Base-by-base conservation (phyloP, 2,888 invertebrate species). In the Laspeyria flexula region DNA sequence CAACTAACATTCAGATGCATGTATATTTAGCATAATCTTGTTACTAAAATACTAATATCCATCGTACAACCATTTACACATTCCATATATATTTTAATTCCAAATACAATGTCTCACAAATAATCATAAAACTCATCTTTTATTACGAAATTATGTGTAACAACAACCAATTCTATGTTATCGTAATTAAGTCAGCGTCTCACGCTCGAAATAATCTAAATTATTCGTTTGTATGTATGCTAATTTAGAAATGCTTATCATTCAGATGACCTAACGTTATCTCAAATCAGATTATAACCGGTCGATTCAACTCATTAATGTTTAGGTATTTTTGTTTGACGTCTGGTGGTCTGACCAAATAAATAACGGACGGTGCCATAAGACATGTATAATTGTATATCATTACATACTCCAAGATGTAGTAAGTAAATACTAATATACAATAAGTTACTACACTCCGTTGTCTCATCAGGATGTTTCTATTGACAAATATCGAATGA, bases 251-350 rank as follows among this genome's bases (percentile, higher is more conserved):
- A 43, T 30, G 23, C 29, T 60, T 60, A 65, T 57, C 60, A 47
- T 57, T 48, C 45, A 50, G 57, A 59, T 60, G 57, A 60, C 60
- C 62, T 30, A 43, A 57, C 47, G 47, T 42, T 60, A 71, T 70
- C 60, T 61, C 15, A 38, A 46, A 62, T 60, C 56, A 50, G 63
- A 70, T 63, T 59, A 48, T 6, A 49, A 72, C 71, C 53, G 48
- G 72, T 72, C 43, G 18, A 35, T 55, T 56, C 42, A 50, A 55
- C 60, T 71, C 63, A 73, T 75, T 71, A 60, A 58, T 52, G 46
- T 65, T 51, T 59, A 55, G 41, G 51, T 56, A 54, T 60, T 62
- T 57, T 50, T 58, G 29, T 49, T 33, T 23, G 16, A n/a, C 23
- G 34, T 25, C 12, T 21, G 21, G 4, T 6, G 50, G 48, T 37